Conservation (phyloP, 2,113 vertebrate species). For the Menura novaehollandiae region DNA sequence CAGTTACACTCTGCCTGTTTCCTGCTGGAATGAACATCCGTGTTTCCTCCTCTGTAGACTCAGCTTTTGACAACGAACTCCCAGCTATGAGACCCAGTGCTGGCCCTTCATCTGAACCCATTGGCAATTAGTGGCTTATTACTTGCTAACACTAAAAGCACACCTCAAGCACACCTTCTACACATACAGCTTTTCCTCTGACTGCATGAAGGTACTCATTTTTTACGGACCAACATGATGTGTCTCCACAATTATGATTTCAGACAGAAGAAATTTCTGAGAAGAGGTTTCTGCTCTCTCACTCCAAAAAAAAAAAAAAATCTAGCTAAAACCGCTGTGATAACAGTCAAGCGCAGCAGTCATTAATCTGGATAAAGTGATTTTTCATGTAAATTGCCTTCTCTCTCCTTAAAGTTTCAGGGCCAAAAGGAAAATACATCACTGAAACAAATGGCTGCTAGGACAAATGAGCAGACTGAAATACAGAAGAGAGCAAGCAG, state of each 20-base stretch:
- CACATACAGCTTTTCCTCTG: not conserved
- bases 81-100: not conserved
- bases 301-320: not conserved
- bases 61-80: not conserved
- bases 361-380: slow-evolving; percentile 59
- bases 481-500: not conserved
- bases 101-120: not conserved
- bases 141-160: not conserved
- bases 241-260: not conserved
- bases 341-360: slow-evolving; percentile 16
- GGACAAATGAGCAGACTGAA: slow-evolving; percentile 31
- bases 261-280: not conserved
- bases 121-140: not conserved
- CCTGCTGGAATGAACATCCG: not conserved
- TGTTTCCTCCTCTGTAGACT: not conserved
- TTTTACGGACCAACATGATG: not conserved
- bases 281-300: slow-evolving; percentile 2
- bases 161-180: not conserved
- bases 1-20: not conserved
- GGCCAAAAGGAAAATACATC: slow-evolving; percentile 47
- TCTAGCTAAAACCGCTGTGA: not conserved
- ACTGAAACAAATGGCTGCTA: slow-evolving; percentile 40
- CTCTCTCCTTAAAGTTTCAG: slow-evolving; percentile 32
- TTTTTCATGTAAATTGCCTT: slow-evolving; percentile 66
- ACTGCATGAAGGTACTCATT: not conserved